Evolutionary conservation across 2,113 vertebrate species (phyloP), one percentile per base, ranked within the genome.

Genomic region (Myotis lucifugus): DNA sequence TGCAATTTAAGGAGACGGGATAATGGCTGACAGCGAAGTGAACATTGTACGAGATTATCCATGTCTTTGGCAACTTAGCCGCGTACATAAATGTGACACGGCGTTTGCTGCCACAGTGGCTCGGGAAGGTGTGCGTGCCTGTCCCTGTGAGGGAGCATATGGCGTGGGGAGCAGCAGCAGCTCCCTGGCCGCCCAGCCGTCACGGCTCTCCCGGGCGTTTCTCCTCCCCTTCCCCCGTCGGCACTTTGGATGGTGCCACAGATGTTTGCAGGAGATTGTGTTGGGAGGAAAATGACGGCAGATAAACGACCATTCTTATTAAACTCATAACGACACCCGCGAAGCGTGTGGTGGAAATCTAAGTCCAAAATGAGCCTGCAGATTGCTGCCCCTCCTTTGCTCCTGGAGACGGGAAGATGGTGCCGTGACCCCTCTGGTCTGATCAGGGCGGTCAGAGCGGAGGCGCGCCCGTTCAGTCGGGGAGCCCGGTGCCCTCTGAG

Each of bases 301-400:
- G 88, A 93, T 91, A 91, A 89, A 84, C 89, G 88, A 40, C 64
- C 85, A 37, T 70, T 84, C 37, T 73, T 86, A 77, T 59, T 94
- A 94, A 91, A 95, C 61, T 88, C 94, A 52, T 88, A 76, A 96
- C 95, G 93, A n/a, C n/a, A 48, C 54, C 90, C 54, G 46, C 70
- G 46, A 96, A 73, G 54, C 42, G 0, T 79, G 48, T n/a, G 52
- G 66, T 85, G 85, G 93, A 94, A 85, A 85, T 94, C 66, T 32
- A 93, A 94, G 89, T 88, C 72, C 73, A 10, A 72, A 81, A 70
- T 72, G 78, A 89, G 78, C 64, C 76, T 87, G 15, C 15, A 9
- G 84, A 66, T 87, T 37, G 2, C 56, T n/a, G 54, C 34, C 66
- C 59, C 52, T 23, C 42, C 83, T 66, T 66, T 23, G 78, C 25